Base-by-base conservation (phyloP, 53 echinoderm and acorn worm genomes). In the Holothuria leucospilota region DNA sequence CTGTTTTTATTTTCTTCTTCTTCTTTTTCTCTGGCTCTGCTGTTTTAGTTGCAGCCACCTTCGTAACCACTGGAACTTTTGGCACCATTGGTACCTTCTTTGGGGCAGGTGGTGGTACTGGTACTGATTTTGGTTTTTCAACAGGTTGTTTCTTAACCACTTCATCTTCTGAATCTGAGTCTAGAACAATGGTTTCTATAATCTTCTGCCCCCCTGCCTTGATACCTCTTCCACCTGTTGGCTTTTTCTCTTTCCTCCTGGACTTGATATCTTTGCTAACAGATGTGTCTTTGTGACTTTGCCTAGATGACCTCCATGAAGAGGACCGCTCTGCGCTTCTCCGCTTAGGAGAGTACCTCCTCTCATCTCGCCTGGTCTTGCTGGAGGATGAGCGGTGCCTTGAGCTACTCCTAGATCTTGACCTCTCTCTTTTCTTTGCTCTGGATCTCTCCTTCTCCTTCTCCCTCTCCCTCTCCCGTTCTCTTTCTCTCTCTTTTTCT, bases 231-330 rank as follows among this genome's bases (percentile, higher is more conserved):
- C 42, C 65, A 13, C 6, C n/a, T 21, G 67, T 20, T 53, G 74
- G 79, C 69, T 83, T 91, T 20, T 52, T 68, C 67, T 92, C 88
- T n/a, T 82, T 85, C 87, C 84, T 92, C 62, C 80, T 88, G 49
- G 89, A 82, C 49, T 93, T 92, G 65, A 85, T 85, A 2, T 68
- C 67, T 51, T 72, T 86, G 29, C 60, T 87, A 20, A 41, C 73
- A 14, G 69, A 16, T 18, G 82, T 67, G 27, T 86, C 89, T 29
- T 92, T 64, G 6, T 63, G 67, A 34, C 83, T 82, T 73, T 85
- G 71, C 61, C 64, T 77, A 15, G 90, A 68, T 16, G 90, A 39
- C 67, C 51, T 64, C 21, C 84, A 42, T 5, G 84, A 42, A 20
- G 65, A 64, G 14, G 65, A 66, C 4, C 62, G 15, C n/a, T 81